A percentile compares a stretch with the other conserved stretches of the same genome.
Evolutionary conservation across 2,113 vertebrate species (phyloP).

Genomic region (Muntiacus reevesi): DNA sequence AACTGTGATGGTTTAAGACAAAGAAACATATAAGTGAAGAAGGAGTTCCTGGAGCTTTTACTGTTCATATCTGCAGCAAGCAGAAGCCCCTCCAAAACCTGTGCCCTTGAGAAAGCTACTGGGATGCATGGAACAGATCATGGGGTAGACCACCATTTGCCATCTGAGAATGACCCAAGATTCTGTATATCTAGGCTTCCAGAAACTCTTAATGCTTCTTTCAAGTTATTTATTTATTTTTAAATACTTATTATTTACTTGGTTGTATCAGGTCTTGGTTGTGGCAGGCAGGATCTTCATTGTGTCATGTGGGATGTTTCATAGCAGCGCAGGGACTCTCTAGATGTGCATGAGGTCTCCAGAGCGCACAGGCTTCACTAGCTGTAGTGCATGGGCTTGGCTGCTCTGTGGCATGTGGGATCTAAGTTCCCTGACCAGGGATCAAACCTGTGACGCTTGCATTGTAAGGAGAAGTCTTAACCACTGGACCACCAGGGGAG

Average conservation of each 20-base stretch:
- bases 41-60: not conserved
- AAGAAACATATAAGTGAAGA: not conserved
- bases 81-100: not conserved
- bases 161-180: not conserved
- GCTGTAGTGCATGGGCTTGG: not conserved
- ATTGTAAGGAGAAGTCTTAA: not conserved
- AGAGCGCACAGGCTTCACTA: not conserved
- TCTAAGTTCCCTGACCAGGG: not conserved
- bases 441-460: not conserved
- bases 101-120: not conserved
- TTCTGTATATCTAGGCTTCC: not conserved
- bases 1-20: not conserved
- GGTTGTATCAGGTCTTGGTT: not conserved
- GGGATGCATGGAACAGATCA: fast-evolving
- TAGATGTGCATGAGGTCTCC: not conserved
- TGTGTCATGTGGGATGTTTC: not conserved
- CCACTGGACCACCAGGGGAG: not conserved
- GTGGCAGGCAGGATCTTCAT: not conserved
- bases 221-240: not conserved
- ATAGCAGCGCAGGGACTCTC: not conserved
- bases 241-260: not conserved
- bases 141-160: not conserved
- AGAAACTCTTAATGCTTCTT: not conserved
- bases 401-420: not conserved
- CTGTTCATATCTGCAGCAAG: not conserved